Evolutionary conservation across 2,888 invertebrate genomes (phyloP).

Genomic region (Antheraea yamamai): DNA sequence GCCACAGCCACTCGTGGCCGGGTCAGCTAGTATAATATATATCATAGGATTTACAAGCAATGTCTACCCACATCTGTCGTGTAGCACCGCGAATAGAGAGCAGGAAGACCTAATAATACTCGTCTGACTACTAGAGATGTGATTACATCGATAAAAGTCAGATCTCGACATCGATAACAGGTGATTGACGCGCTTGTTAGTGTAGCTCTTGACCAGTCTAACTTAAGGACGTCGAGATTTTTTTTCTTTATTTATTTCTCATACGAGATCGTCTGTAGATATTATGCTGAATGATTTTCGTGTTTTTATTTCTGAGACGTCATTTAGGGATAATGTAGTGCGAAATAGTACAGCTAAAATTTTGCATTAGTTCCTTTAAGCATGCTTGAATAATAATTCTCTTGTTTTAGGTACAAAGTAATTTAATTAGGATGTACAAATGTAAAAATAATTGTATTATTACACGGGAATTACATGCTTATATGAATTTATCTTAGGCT

Average conservation of each 20-base stretch:
- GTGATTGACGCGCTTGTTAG: constrained; percentile 9
- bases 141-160: constrained; percentile 42
- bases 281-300: neutral
- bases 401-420: too few relatives aligned
- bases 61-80: constrained; percentile 52
- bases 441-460: too few relatives aligned
- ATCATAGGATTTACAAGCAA: constrained; percentile 5
- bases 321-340: neutral
- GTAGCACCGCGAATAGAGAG: constrained; percentile 65
- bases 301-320: neutral
- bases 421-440: too few relatives aligned
- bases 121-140: constrained; percentile 68
- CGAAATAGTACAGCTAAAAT: neutral
- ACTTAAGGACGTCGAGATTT: constrained; percentile 1
- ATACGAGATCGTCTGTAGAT: constrained; percentile 6
- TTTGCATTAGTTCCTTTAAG: neutral
- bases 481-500: too few relatives aligned
- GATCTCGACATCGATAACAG: constrained; percentile 14
- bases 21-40: too few relatives aligned
- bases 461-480: too few relatives aligned
- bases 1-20: too few relatives aligned
- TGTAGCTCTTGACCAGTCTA: neutral
- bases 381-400: neutral
- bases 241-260: constrained; percentile 16
- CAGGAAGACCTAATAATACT: constrained; percentile 80